Percentiles rank a stretch among this genome's conserved stretches.
phyloP scores from a whole-genome alignment of 2,113 vertebrate species.

The Pseudopipra pipra region DNA sequence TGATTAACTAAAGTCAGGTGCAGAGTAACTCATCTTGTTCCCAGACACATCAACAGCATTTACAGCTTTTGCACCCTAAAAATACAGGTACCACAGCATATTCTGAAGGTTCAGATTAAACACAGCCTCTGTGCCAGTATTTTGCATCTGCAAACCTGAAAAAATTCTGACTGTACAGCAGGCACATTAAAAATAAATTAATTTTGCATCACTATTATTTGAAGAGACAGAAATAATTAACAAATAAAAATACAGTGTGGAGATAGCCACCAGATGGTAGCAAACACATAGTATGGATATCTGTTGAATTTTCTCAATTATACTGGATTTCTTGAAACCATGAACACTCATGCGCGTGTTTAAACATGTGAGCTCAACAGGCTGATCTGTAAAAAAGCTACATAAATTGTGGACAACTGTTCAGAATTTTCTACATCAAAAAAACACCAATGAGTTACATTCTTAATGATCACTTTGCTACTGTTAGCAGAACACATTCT shows the following conservation, averaged over 20 bases:
- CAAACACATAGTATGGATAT: background rate
- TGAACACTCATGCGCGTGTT: background rate
- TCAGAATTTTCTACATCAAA: background rate
- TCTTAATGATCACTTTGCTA: background rate
- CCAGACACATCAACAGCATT: background rate
- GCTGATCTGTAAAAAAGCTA: background rate
- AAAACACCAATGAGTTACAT: background rate
- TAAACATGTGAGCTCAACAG: background rate
- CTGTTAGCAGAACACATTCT: background rate
- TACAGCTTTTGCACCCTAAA: background rate
- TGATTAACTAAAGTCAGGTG: too few species aligned
- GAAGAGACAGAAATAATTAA: background rate
- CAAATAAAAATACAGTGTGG: background rate
- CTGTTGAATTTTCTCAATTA: background rate
- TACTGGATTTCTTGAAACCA: background rate
- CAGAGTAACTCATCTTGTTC: too few species aligned
- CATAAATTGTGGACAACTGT: background rate
- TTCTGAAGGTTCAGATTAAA: background rate
- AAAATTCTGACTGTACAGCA: background rate
- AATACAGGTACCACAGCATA: background rate
- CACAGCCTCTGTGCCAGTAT: background rate
- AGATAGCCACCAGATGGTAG: background rate
- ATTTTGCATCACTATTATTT: background rate
- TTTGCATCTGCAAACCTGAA: background rate
- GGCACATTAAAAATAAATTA: background rate